Percentiles rank a stretch among this genome's conserved stretches.
phyloP scores from a whole-genome alignment of 2,113 vertebrate genomes.

The Oxyruncus cristatus region DNA sequence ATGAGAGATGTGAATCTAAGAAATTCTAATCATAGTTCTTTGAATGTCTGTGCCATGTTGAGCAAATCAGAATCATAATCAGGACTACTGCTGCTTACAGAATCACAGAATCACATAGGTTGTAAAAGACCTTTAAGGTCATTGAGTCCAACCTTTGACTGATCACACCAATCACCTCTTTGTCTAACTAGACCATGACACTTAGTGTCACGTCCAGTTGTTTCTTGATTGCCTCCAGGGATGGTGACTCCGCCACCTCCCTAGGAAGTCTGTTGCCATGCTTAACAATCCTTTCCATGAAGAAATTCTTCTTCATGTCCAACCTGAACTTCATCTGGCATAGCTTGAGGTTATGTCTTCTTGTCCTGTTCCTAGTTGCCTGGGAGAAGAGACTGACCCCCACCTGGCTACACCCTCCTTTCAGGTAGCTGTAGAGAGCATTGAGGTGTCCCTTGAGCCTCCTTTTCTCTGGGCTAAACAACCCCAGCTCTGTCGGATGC shows the following conservation, averaged over 20 bases:
- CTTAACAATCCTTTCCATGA: neutral
- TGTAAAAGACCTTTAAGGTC: neutral
- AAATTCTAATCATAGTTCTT: neutral
- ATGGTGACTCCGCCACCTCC: neutral
- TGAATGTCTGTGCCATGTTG: neutral
- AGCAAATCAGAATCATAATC: neutral
- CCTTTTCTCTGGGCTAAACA: neutral
- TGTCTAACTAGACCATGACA: neutral
- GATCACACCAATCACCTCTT: too few relatives aligned
- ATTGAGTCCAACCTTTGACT: neutral
- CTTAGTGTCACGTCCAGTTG: too few relatives aligned
- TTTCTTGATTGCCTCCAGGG: neutral
- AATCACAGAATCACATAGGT: neutral
- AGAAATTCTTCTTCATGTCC: neutral
- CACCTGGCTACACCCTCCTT: neutral
- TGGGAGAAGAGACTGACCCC: neutral
- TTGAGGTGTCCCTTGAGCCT: neutral
- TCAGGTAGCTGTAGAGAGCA: neutral
- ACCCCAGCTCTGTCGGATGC: neutral
- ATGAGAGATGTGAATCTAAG: neutral
- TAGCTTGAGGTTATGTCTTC: neutral
- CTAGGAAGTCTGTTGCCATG: neutral
- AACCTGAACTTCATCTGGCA: neutral
- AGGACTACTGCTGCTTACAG: neutral
- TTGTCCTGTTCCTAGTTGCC: neutral